phyloP scores from a whole-genome alignment of 2,797 vertebrate genomes.

The Thamnophis elegans region DNA sequence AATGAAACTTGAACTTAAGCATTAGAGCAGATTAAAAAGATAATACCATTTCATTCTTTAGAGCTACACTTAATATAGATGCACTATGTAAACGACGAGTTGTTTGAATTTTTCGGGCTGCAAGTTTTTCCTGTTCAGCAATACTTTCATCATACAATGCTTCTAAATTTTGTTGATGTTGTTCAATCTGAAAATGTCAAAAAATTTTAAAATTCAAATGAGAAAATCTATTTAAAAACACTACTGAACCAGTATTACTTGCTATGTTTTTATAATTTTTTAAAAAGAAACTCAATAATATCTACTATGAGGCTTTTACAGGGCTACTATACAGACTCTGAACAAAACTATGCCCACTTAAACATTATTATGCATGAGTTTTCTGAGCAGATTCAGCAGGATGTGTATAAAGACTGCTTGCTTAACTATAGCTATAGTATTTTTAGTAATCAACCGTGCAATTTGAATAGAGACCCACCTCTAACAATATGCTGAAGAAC shows the following conservation, averaged over 20 bases:
- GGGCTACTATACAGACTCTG: background rate
- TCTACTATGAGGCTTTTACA: background rate
- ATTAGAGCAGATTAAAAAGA: background rate
- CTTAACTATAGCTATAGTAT: background rate
- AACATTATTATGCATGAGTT: background rate
- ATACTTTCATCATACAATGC: constrained; percentile 53
- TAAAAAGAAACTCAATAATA: background rate
- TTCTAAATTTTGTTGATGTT: constrained; percentile 62
- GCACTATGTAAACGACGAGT: constrained; percentile 62
- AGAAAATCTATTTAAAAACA: background rate
- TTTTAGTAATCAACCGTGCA: background rate
- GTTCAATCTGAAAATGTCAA: constrained; percentile 68
- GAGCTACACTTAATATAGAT: constrained; percentile 52
- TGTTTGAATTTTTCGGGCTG: constrained; percentile 53
- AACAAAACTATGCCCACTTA: background rate
- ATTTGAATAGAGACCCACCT: background rate
- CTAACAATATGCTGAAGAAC: background rate
- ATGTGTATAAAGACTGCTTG: background rate
- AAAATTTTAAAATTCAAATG: background rate
- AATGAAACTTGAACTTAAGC: background rate
- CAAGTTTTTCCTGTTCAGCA: constrained; percentile 55
- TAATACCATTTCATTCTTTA: constrained; percentile 66
- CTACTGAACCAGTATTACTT: background rate
- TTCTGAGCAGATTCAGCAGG: background rate
- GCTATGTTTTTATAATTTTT: background rate